Conservation (phyloP, 2,888 invertebrate genomes). For the Drosophila sordidapex region DNA sequence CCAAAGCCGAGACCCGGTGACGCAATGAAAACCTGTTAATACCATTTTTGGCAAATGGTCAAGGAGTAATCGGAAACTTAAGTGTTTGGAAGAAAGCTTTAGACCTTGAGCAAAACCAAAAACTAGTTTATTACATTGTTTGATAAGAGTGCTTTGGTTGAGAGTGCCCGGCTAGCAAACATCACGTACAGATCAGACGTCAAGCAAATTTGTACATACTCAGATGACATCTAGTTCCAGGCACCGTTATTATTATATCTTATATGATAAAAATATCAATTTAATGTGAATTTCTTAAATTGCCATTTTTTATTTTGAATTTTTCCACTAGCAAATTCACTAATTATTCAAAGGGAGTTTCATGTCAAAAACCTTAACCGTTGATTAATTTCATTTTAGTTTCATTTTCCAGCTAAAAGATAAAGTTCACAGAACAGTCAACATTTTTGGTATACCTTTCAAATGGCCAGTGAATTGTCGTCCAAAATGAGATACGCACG, state of each 20-base stretch:
- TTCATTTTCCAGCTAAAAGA: background rate
- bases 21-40: conserved; percentile 1
- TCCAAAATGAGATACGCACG: conserved; percentile 11
- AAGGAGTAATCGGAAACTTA: background rate
- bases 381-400: background rate
- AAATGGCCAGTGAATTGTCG: background rate
- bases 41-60: background rate
- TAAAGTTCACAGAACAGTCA: background rate
- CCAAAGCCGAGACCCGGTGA: background rate
- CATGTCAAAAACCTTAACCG: background rate
- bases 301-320: no score
- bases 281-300: background rate
- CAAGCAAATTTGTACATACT: background rate
- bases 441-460: background rate
- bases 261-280: background rate
- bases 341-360: background rate
- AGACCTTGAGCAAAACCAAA: background rate
- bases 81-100: background rate
- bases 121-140: background rate
- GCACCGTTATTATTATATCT: background rate
- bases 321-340: background rate
- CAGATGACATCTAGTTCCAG: background rate
- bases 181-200: background rate
- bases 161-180: no score
- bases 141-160: background rate